Evolutionary conservation across 2,797 vertebrate genomes (phyloP), one percentile per base, ranked within the genome.

Genomic region (Salarias fasciatus): DNA sequence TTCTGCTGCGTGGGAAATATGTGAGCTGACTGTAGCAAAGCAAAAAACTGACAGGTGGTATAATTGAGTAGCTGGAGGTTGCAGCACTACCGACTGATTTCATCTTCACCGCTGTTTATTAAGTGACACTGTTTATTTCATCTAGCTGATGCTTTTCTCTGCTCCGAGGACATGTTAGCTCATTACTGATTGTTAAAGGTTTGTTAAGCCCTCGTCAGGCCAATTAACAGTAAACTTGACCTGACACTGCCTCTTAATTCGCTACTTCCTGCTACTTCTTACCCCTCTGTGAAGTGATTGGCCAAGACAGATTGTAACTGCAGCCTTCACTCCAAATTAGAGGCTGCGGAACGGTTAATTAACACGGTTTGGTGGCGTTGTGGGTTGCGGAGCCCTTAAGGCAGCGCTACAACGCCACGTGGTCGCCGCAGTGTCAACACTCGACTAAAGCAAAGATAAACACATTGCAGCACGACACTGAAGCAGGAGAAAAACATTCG

Each of bases 271-370:
- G 67, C 69, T 55, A 75, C 79, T 68, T 69, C 74, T 58, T 60
- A 18, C 64, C n/a, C 50, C 48, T 52, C 63, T 53, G 48, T 88
- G 86, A 92, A 33, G 75, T 79, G 87, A 91, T 85, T 78, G 85
- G 78, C 76, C 42, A 29, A 77, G 88, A 87, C 86, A 87, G 75
- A 80, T 58, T 77, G 80, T 74, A 86, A 86, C 88, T 81, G 86
- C 78, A 67, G 81, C 88, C 77, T 86, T 91, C 90, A 71, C 72
- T 88, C 83, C 66, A 56, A 52, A 89, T 91, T 86, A 91, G 63
- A 70, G 56, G 64, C 59, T 18, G 33, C 9, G 56, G 61, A 84
- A 74, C 63, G 54, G 83, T 84, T 90, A 75, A 90, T 90, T 83
- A 86, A 75, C 85, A 64, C 64, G 59, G 81, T 80, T 83, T 84